Conservation (phyloP, 2,113 vertebrate genomes). For the Macquaria ambigua region DNA sequence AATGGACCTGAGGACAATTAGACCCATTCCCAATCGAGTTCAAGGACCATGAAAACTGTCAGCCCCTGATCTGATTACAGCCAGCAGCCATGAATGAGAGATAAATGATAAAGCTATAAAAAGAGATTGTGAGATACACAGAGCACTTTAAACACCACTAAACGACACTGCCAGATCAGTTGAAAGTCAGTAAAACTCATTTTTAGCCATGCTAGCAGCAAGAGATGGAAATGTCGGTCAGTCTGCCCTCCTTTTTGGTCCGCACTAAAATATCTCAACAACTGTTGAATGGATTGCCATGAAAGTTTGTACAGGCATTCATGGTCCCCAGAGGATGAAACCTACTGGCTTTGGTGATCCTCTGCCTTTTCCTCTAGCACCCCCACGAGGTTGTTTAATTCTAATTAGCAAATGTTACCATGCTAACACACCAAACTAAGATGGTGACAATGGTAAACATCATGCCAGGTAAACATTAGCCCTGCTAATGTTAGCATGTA, state of each 20-base stretch:
- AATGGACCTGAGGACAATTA: conserved; percentile 24
- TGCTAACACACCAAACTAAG: neutral
- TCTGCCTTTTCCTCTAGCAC: neutral
- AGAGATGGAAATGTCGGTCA: neutral
- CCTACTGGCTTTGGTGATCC: neutral
- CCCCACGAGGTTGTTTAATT: neutral
- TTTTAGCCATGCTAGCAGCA: neutral
- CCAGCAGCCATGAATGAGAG: conserved; percentile 33
- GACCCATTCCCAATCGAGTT: conserved; percentile 8
- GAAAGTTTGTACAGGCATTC: neutral
- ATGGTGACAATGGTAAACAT: neutral
- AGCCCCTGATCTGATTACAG: conserved; percentile 22
- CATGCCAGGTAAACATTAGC: neutral
- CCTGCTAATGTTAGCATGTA: neutral
- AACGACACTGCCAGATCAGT: neutral
- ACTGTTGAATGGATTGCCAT: neutral
- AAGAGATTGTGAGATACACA: neutral
- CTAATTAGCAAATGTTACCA: neutral
- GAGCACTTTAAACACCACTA: neutral
- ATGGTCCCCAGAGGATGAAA: neutral
- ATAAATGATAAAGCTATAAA: conserved; percentile 13
- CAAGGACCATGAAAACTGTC: conserved; percentile 28
- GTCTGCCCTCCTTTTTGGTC: neutral
- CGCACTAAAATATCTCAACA: neutral
- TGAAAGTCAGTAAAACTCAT: neutral